Conservation (phyloP, 2,888 invertebrate species). For the Zonitis immaculata region DNA sequence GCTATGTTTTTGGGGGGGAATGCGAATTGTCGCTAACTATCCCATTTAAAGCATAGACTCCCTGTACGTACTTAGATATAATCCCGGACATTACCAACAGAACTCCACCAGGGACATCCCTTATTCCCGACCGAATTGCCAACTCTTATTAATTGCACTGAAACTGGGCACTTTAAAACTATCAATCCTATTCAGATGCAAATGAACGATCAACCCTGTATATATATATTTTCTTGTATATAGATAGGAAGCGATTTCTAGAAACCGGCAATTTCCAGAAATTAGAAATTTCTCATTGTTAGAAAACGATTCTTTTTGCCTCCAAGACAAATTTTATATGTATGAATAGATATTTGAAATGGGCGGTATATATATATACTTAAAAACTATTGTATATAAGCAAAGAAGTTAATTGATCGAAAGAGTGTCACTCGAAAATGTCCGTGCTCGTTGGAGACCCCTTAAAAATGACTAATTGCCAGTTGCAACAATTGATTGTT, state of each 20-base stretch:
- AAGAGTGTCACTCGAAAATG: constrained; percentile 46
- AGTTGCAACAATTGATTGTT: constrained; percentile 40
- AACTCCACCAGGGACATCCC: constrained; percentile 23
- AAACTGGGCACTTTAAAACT: not conserved
- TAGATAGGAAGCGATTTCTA: not conserved
- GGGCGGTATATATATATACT: not conserved
- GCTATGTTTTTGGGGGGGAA: constrained; percentile 46
- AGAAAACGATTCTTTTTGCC: not conserved
- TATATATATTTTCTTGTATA: no score
- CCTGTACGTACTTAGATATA: constrained; percentile 41
- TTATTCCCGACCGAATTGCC: constrained; percentile 23
- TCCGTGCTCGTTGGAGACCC: constrained; percentile 43
- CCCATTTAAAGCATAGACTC: constrained; percentile 42
- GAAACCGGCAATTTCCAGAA: not conserved
- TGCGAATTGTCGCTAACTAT: constrained; percentile 50
- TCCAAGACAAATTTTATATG: no score
- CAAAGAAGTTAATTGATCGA: constrained; percentile 39
- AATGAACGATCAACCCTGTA: not conserved
- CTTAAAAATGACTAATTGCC: constrained; percentile 38
- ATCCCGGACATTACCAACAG: constrained; percentile 43
- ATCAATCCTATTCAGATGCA: not conserved
- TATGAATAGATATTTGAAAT: not conserved
- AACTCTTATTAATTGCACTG: constrained; percentile 11
- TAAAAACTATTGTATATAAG: not conserved
- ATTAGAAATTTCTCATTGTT: not conserved